Percentiles rank a stretch among this genome's conserved stretches.
Evolutionary conservation across 2,113 vertebrate genomes (phyloP).

Genomic region (Tachycineta bicolor): DNA sequence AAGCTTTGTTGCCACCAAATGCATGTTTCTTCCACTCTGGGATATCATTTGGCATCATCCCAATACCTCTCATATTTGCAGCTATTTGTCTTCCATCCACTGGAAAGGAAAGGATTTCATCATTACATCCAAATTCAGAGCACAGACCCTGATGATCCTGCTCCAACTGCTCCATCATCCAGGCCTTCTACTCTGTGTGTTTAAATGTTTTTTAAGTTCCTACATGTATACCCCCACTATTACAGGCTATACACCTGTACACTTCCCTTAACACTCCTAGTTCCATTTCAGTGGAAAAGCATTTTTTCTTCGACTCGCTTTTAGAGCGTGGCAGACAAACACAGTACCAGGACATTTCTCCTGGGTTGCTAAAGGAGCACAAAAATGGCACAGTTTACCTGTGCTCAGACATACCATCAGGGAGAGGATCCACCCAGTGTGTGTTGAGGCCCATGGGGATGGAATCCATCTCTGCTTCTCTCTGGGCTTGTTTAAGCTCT

Average conservation of each 20-base stretch:
- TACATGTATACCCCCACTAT: accelerated
- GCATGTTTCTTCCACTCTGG: constrained; percentile 99
- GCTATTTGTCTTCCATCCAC: constrained; percentile 96
- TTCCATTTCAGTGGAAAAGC: not conserved
- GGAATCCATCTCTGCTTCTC: constrained; percentile 98
- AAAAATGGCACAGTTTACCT: not conserved
- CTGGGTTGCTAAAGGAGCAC: not conserved
- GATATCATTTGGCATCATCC: constrained; percentile 99
- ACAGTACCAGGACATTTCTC: not conserved
- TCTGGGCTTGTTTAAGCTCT: constrained; percentile 94
- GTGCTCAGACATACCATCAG: constrained; percentile 82
- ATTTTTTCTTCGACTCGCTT: not conserved
- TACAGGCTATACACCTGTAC: not conserved
- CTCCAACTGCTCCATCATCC: not conserved
- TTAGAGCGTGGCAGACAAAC: not conserved
- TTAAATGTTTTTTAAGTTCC: not conserved
- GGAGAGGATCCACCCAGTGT: constrained; percentile 98
- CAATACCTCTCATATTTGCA: constrained; percentile 98
- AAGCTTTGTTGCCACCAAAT: constrained; percentile 97
- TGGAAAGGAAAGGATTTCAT: not conserved
- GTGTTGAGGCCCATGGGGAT: constrained; percentile 99
- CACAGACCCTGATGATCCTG: not conserved
- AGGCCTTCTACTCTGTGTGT: not conserved
- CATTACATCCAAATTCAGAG: not conserved
- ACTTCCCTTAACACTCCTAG: not conserved